phyloP scores from a whole-genome alignment of 1,140 invertebrate genomes.

The Bombus turneri region DNA sequence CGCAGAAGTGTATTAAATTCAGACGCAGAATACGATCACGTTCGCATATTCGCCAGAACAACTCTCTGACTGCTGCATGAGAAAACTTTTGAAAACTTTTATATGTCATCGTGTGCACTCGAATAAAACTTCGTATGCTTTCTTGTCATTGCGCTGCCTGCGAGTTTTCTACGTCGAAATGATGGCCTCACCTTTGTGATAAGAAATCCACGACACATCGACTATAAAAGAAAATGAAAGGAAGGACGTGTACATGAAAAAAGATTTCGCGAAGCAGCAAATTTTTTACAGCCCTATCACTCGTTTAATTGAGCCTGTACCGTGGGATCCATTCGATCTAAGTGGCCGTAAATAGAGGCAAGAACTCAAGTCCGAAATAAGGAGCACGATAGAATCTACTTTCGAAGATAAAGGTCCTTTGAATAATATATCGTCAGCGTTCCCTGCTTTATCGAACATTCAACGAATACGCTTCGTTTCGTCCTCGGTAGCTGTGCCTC shows the following conservation, averaged over 20 bases:
- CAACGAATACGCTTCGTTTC: constrained; percentile 22
- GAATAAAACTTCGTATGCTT: constrained; percentile 27
- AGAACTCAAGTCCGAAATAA: constrained; percentile 21
- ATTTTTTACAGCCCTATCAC: neutral
- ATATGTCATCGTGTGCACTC: constrained; percentile 24
- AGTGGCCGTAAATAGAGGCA: constrained; percentile 5
- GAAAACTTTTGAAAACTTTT: constrained; percentile 64
- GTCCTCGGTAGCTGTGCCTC: neutral
- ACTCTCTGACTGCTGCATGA: constrained; percentile 53
- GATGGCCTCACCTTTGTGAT: constrained; percentile 27
- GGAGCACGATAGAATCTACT: constrained; percentile 4
- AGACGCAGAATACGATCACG: constrained; percentile 4
- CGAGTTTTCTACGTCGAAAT: constrained; percentile 37
- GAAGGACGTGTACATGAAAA: neutral
- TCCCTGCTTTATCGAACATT: constrained; percentile 31
- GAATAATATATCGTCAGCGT: constrained; percentile 30
- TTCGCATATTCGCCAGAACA: constrained; percentile 10
- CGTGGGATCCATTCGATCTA: neutral
- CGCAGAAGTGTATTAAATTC: constrained; percentile 44
- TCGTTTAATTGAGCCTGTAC: constrained; percentile 14
- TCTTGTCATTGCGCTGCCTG: constrained; percentile 8
- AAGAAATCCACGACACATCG: constrained; percentile 12
- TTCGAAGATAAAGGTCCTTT: constrained; percentile 23
- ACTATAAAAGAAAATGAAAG: neutral
- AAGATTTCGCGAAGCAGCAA: neutral